A percentile compares a stretch with the other conserved stretches of the same genome.
phyloP scores from a whole-genome alignment of 2,113 vertebrate genomes.

The Solenodon paradoxus region DNA sequence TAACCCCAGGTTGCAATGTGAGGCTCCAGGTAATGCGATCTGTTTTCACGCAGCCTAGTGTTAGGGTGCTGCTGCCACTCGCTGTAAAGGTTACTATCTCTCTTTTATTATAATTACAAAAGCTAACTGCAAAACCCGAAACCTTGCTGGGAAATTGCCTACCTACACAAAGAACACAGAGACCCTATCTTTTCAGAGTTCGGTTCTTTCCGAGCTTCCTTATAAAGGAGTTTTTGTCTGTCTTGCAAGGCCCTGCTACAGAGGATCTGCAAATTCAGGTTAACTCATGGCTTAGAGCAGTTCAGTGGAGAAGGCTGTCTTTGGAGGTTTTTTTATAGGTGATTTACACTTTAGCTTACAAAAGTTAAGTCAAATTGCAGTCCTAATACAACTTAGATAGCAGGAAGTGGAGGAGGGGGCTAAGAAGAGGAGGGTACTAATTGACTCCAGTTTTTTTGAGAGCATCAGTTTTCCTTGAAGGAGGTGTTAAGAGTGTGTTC shows the following conservation, averaged over 20 bases:
- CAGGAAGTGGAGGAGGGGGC: not conserved
- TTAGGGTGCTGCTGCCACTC: constrained; percentile 67
- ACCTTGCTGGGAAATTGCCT: constrained; percentile 79
- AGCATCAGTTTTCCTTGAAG: constrained; percentile 22
- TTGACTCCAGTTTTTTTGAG: not conserved
- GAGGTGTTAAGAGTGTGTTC: not conserved
- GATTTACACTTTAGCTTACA: constrained; percentile 58
- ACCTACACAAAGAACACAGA: constrained; percentile 66
- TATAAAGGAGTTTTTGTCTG: constrained; percentile 78
- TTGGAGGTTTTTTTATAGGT: not conserved
- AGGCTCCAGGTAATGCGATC: constrained; percentile 74
- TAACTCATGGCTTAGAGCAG: constrained; percentile 5
- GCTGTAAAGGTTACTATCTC: constrained; percentile 77
- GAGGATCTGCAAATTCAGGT: constrained; percentile 69
- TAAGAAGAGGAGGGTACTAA: not conserved
- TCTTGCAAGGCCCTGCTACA: not conserved
- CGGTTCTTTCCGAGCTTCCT: constrained; percentile 58
- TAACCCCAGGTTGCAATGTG: constrained; percentile 61
- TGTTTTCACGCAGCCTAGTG: constrained; percentile 64
- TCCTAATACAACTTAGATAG: not conserved
- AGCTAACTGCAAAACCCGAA: constrained; percentile 79
- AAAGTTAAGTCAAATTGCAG: constrained; percentile 59
- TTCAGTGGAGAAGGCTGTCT: not conserved
- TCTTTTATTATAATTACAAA: constrained; percentile 79
- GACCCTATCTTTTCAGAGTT: constrained; percentile 65